Base-by-base conservation (phyloP, 2,797 vertebrate genomes). In the Myiothlypis coronata region DNA sequence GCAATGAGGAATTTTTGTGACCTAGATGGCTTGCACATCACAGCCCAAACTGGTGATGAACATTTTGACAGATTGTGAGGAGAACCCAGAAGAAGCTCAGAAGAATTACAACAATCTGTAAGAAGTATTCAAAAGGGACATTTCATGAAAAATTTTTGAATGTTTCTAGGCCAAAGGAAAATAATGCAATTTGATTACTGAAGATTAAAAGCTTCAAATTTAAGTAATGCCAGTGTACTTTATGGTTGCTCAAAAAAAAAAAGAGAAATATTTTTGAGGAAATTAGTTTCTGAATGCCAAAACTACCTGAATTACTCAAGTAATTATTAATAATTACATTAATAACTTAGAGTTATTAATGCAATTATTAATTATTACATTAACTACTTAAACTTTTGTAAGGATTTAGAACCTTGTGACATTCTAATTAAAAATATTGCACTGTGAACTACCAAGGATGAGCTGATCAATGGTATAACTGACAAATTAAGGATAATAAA, bases 401-500 rank as follows among this genome's bases (percentile, higher is more conserved):
- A 70, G 15, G 41, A 85, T 92, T 89, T 92, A 91, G 68, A 80
- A 80, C 16, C 15, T 24, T 68, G 19, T 91, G 76, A 74, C 68
- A 71, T 85, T 92, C n/a, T 75, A 80, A 68, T 93, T 91, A 75
- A 95, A 92, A 91, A 83, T 67, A 78, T 14, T 85, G 8, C 41
- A 35, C 12, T 23, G 1, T 68, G 27, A n/a, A 56, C 80, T 87
- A 77, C 41, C 6, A 52, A 69, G 60, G 34, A 81, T 0, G 10
- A 82, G 3, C 6, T 89, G 55, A 93, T 63, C 26, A 82, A 79
- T 69, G 14, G 8, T 49, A 5, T 26, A 87, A 52, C 15, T 68
- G 61, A 75, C 8, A 64, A 82, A 81, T 39, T 16, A 15, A 5
- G 26, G 12, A 20, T 20, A 37, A 59, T 14, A 37, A 28, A 37